Percentiles rank a stretch among this genome's conserved stretches.
phyloP scores from a whole-genome alignment of 2,888 invertebrate species.

The Oegoconia quadripuncta region DNA sequence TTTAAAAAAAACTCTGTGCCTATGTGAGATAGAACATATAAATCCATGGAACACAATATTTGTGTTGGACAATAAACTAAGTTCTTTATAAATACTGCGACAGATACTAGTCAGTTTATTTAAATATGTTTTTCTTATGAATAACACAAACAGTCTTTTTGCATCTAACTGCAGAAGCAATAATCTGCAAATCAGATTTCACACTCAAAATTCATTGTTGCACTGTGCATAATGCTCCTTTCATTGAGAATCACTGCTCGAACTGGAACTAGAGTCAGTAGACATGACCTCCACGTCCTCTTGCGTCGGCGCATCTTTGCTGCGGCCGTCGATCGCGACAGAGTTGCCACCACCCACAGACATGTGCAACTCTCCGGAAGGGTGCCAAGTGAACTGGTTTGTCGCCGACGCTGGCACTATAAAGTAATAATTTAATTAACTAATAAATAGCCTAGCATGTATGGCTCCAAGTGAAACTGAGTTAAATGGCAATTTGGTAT shows the following conservation, averaged over 20 bases:
- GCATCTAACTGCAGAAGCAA: no score
- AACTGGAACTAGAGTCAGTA: constrained; percentile 96
- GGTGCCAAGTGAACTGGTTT: constrained; percentile 93
- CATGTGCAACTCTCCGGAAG: constrained; percentile 91
- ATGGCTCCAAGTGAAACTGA: no score
- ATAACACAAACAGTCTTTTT: constrained; percentile 18
- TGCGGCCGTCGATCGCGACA: constrained; percentile 62
- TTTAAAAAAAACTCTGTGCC: no score
- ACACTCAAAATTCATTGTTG: no score
- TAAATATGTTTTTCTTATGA: background rate
- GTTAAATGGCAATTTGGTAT: no score
- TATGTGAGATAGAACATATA: no score
- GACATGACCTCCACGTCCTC: constrained; percentile 98
- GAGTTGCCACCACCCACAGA: constrained; percentile 82
- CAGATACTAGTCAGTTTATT: background rate
- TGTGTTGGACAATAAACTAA: no score
- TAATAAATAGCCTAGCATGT: no score
- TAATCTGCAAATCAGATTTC: no score
- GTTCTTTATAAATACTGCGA: background rate
- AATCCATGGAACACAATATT: no score
- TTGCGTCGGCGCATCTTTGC: constrained; percentile 68
- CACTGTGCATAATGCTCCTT: no score
- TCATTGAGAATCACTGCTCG: constrained; percentile 97
- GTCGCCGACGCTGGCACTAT: constrained; percentile 86
- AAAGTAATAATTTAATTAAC: constrained; percentile 14